Evolutionary conservation across 2,113 vertebrate genomes (phyloP).

Genomic region (Rhinogobius similis): DNA sequence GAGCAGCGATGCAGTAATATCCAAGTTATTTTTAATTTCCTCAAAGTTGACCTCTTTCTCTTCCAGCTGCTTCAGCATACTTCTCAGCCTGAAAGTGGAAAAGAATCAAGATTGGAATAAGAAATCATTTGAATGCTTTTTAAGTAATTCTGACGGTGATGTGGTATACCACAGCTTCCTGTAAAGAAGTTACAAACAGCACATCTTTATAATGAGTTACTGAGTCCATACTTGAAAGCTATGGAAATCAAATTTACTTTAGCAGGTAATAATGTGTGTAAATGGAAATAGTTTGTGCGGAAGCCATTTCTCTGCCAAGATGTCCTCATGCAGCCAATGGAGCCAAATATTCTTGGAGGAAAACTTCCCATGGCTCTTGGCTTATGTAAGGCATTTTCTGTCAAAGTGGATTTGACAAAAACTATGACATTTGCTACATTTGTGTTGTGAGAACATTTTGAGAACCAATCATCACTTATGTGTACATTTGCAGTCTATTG

Average conservation of each 20-base stretch:
- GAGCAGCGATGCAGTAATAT: constrained; percentile 87
- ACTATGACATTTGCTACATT: constrained; percentile 9
- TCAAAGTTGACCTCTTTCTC: constrained; percentile 86
- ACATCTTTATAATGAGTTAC: constrained; percentile 7
- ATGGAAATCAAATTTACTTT: constrained; percentile 7
- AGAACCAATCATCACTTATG: constrained; percentile 16
- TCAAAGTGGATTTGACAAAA: constrained; percentile 24
- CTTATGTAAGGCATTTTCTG: constrained; percentile 47
- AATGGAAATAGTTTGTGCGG: constrained; percentile 45
- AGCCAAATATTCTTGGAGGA: constrained; percentile 57
- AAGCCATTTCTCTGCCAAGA: constrained; percentile 56
- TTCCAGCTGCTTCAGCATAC: constrained; percentile 90
- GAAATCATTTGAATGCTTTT: not conserved
- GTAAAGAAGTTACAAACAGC: constrained; percentile 4
- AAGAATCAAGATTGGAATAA: constrained; percentile 3
- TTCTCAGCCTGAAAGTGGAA: constrained; percentile 78
- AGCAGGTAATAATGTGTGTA: constrained; percentile 25
- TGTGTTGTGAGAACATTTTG: constrained; percentile 22
- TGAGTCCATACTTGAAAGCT: not conserved
- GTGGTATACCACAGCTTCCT: constrained; percentile 13
- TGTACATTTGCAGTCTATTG: constrained; percentile 24
- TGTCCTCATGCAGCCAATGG: constrained; percentile 35
- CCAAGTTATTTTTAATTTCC: constrained; percentile 88
- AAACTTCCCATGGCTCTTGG: constrained; percentile 49
- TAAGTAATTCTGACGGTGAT: constrained; percentile 7